These are phyloP conservation scores for human DNA, from an alignment of 2,113 vertebrate genomes.

Conservation along the genomic window DNA sequence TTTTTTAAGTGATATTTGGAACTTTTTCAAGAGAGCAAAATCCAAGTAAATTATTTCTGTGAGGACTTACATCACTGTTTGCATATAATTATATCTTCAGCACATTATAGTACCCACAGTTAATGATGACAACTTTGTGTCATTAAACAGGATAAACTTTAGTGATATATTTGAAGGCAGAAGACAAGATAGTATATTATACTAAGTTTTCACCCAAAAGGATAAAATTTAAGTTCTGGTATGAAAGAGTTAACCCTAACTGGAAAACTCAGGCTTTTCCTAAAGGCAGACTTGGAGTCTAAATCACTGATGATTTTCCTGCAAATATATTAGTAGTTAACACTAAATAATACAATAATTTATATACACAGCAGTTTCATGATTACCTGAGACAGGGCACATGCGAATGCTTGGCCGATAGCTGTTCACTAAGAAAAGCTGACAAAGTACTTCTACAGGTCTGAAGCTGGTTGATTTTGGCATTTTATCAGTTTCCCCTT, in stretches of 20 bases:
- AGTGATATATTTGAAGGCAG: background rate
- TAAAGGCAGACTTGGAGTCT: background rate
- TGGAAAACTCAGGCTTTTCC: background rate
- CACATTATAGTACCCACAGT: background rate
- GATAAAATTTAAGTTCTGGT: background rate
- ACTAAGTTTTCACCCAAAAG: constrained; percentile 26
- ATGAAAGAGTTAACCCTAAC: background rate
- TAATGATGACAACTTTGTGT: background rate
- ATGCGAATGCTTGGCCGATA: background rate
- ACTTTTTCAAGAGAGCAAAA: background rate
- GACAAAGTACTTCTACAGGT: background rate
- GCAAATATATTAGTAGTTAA: background rate
- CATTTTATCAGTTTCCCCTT: background rate
- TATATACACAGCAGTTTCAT: background rate
- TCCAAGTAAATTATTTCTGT: background rate
- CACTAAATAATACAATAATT: background rate
- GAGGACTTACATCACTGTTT: background rate
- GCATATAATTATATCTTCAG: background rate
- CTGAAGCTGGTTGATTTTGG: background rate
- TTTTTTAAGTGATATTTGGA: background rate
- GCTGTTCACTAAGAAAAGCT: background rate
- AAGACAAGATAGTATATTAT: background rate
- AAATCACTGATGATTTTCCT: background rate
- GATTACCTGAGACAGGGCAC: background rate
- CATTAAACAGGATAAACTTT: background rate